A percentile compares a stretch with the other conserved stretches of the same genome.
phyloP scores from a whole-genome alignment of 1,140 invertebrate genomes.

The Lordiphosa collinella region DNA sequence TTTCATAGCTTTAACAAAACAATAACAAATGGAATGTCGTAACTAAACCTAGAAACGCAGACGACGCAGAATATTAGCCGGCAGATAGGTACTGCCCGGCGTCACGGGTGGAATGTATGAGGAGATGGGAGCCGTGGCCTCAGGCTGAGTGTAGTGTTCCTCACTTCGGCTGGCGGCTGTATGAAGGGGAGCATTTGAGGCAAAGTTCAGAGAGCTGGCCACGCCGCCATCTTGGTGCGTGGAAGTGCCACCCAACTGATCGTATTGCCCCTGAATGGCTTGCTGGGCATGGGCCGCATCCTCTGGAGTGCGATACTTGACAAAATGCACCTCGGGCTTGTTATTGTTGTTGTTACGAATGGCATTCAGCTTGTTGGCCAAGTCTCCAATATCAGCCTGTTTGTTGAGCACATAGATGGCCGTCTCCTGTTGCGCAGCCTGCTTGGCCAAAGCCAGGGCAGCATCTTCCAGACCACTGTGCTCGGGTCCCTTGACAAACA shows the following conservation, averaged over 20 bases:
- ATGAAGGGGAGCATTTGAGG: conserved; percentile 19
- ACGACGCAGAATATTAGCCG: conserved; percentile 60
- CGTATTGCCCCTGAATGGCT: conserved; percentile 56
- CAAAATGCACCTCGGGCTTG: conserved; percentile 63
- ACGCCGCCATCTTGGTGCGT: conserved; percentile 44
- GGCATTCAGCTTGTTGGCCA: conserved; percentile 59
- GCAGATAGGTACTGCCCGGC: conserved; percentile 47
- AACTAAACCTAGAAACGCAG: conserved; percentile 37
- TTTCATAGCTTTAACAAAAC: conserved; percentile 42
- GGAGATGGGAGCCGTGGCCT: conserved; percentile 37
- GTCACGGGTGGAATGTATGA: conserved; percentile 35
- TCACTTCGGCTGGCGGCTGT: background rate
- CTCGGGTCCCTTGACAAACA: conserved; percentile 71
- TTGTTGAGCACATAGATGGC: conserved; percentile 73
- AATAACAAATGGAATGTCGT: conserved; percentile 21
- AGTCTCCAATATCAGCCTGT: conserved; percentile 58
- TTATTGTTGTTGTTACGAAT: conserved; percentile 51
- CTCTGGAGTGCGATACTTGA: conserved; percentile 56
- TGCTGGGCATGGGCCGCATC: conserved; percentile 53
- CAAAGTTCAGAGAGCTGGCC: conserved; percentile 56
- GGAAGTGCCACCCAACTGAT: conserved; percentile 43
- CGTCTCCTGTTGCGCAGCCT: conserved; percentile 59
- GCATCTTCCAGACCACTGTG: conserved; percentile 58
- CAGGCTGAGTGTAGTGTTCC: conserved; percentile 4
- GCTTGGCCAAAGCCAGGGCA: conserved; percentile 63